These are phyloP conservation scores for Drosophila asahinai DNA, from an alignment of 1,140 invertebrate genomes.

Conservation along the genomic window DNA sequence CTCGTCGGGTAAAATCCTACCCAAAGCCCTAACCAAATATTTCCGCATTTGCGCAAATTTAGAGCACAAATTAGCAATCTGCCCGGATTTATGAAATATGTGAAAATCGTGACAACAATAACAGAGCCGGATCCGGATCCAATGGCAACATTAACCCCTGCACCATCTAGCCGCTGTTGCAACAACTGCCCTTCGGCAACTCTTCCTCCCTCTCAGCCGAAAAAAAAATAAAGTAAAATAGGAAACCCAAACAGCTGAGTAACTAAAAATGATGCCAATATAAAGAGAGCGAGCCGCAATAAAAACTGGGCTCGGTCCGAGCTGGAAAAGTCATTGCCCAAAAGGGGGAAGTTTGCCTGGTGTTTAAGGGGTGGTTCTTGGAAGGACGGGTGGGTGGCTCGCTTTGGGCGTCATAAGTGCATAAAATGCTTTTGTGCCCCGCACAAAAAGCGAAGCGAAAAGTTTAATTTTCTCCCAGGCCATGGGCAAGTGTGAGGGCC, in stretches of 20 bases:
- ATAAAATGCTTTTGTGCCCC: conserved; percentile 77
- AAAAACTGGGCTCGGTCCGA: conserved; percentile 77
- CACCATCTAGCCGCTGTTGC: conserved; percentile 54
- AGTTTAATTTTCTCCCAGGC: conserved; percentile 78
- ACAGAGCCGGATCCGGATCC: conserved; percentile 22
- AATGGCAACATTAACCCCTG: conserved; percentile 62
- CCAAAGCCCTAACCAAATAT: conserved; percentile 71
- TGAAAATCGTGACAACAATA: conserved; percentile 82
- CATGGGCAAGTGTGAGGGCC: conserved; percentile 46
- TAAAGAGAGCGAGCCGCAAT: conserved; percentile 66
- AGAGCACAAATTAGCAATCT: conserved; percentile 80
- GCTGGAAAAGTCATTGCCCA: conserved; percentile 56
- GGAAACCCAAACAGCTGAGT: conserved; percentile 72
- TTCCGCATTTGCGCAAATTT: conserved; percentile 75
- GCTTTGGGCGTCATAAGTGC: conserved; percentile 73
- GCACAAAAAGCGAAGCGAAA: conserved; percentile 74
- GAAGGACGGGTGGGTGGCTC: not conserved
- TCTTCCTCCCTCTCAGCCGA: not conserved
- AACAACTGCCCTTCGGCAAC: conserved; percentile 51
- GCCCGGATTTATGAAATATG: conserved; percentile 81
- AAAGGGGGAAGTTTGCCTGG: conserved; percentile 38
- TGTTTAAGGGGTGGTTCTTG: conserved; percentile 38
- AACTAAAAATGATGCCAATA: conserved; percentile 82
- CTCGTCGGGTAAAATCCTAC: conserved; percentile 29
- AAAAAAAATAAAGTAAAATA: conserved; percentile 1